Evolutionary conservation across 2,113 vertebrate genomes (phyloP).

Genomic region (Oryzias melastigma): DNA sequence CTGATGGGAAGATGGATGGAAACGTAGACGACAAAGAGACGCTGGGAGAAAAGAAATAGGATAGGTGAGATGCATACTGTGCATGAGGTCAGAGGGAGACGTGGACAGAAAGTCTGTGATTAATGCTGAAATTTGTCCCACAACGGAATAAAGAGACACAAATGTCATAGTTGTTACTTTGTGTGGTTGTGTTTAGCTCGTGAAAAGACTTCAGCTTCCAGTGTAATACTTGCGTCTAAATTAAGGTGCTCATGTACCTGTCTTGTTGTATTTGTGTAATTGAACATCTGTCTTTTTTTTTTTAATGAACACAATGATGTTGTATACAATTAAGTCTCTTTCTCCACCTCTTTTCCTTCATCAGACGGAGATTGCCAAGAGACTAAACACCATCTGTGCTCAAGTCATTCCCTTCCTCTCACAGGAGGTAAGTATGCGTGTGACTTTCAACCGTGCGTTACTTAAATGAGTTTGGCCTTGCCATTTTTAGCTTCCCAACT

Average conservation of each 20-base stretch:
- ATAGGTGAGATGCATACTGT: slow-evolving; percentile 39
- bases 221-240: not conserved
- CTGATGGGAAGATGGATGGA: slow-evolving; percentile 70
- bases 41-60: slow-evolving; percentile 29
- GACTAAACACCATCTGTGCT: slow-evolving; percentile 97
- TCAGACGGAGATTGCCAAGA: slow-evolving; percentile 97
- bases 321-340: slow-evolving; percentile 57
- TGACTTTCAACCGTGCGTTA: slow-evolving; percentile 47
- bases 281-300: slow-evolving; percentile 63
- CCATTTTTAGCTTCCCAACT: slow-evolving; percentile 10
- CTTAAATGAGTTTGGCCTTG: slow-evolving; percentile 5
- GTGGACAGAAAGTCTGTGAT: slow-evolving; percentile 26
- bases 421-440: slow-evolving; percentile 88
- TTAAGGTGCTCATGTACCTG: slow-evolving; percentile 6
- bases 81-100: slow-evolving; percentile 34
- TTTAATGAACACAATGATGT: slow-evolving; percentile 64
- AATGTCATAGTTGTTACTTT: not conserved
- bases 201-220: slow-evolving; percentile 1
- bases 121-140: slow-evolving; percentile 22
- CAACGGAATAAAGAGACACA: slow-evolving; percentile 8
- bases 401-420: slow-evolving; percentile 99
- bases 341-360: slow-evolving; percentile 59
- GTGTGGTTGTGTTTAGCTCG: slow-evolving; percentile 5
- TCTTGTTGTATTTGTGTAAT: slow-evolving; percentile 53
- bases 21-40: slow-evolving; percentile 31